A percentile compares a stretch with the other conserved stretches of the same genome.
Conservation (phyloP, 2,113 vertebrate genomes). For the Rostratula benghalensis region DNA sequence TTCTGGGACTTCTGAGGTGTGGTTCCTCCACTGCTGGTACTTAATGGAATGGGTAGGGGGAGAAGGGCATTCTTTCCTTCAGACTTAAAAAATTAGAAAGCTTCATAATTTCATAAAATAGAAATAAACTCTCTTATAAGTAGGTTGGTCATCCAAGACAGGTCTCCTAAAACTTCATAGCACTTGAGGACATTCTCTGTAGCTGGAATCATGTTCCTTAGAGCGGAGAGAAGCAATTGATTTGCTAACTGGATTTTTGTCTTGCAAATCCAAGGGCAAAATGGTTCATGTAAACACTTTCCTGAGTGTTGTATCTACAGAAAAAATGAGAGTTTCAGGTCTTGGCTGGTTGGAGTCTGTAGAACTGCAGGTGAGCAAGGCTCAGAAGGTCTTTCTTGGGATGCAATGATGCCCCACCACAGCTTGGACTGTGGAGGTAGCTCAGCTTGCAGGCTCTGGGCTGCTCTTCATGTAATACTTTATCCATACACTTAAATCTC, state of each 20-base stretch:
- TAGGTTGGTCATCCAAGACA: neutral
- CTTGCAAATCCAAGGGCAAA: neutral
- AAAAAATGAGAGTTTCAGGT: neutral
- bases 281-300: accelerated
- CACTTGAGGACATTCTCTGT: neutral
- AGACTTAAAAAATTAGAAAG: neutral
- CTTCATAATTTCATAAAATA: neutral
- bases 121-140: neutral
- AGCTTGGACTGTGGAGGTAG: neutral
- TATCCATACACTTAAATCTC: neutral
- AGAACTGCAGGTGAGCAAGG: too few species aligned
- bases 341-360: neutral
- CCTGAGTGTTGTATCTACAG: accelerated
- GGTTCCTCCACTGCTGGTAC: neutral
- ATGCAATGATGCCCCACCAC: accelerated
- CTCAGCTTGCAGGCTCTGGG: neutral
- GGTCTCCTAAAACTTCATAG: neutral
- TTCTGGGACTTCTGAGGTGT: neutral
- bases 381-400: neutral
- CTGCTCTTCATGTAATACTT: neutral
- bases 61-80: neutral
- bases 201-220: neutral
- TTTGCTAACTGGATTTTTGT: neutral
- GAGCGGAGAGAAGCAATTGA: neutral
- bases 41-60: neutral